phyloP scores from a whole-genome alignment of 1,140 invertebrate genomes.

The Branchinecta lindahli region DNA sequence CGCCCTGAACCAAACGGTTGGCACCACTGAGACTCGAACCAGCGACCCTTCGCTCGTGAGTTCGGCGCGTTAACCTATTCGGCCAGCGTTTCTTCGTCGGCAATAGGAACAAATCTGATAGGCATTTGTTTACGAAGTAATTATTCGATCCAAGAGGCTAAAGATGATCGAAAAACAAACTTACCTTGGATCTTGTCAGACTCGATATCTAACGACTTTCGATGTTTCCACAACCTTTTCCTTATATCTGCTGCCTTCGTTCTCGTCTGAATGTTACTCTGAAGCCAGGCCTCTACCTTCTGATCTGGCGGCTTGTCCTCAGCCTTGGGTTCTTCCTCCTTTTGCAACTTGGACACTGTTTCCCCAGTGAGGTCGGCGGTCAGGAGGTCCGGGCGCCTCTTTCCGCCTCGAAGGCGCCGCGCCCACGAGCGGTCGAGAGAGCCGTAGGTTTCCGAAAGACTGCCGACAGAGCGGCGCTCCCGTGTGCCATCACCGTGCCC shows the following conservation, averaged over 20 bases:
- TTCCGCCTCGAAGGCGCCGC: constrained; percentile 50
- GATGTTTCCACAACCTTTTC: constrained; percentile 18
- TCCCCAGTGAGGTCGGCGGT: constrained; percentile 50
- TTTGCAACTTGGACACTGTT: neutral
- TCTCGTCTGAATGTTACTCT: constrained; percentile 69
- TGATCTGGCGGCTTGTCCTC: constrained; percentile 52
- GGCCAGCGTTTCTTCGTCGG: too few species aligned
- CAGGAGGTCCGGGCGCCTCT: constrained; percentile 48
- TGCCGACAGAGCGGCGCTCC: constrained; percentile 72
- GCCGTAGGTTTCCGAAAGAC: constrained; percentile 33
- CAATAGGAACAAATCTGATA: too few species aligned
- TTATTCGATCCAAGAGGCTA: neutral
- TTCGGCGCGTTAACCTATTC: too few species aligned
- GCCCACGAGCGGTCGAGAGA: constrained; percentile 66
- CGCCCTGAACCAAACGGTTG: too few species aligned
- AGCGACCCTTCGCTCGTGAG: too few species aligned
- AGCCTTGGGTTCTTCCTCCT: neutral
- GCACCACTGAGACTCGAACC: too few species aligned
- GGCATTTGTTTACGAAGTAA: too few species aligned
- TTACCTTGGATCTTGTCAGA: constrained; percentile 12
- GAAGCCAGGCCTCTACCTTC: constrained; percentile 78
- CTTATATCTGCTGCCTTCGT: constrained; percentile 33
- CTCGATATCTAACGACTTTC: constrained; percentile 28
- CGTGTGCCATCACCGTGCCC: constrained; percentile 47
- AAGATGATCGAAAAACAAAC: constrained; percentile 18